Evolutionary conservation across 2,113 vertebrate species (phyloP).

Genomic region (Percina caprodes): DNA sequence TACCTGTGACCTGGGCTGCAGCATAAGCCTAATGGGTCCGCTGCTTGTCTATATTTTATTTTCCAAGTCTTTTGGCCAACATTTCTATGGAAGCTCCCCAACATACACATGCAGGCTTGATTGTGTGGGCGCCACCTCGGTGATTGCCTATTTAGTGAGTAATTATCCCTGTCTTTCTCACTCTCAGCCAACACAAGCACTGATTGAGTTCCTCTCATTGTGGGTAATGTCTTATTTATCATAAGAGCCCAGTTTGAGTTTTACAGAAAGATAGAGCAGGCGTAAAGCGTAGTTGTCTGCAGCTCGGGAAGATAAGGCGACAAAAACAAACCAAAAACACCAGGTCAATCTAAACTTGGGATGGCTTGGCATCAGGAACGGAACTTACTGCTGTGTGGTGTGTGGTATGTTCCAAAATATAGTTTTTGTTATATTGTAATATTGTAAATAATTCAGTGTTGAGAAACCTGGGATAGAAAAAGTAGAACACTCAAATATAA

Average conservation of each 20-base stretch:
- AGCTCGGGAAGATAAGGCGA: conserved; percentile 49
- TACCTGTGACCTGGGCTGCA: conserved; percentile 42
- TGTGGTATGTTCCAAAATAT: conserved; percentile 2
- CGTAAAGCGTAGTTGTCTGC: conserved; percentile 38
- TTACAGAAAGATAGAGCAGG: conserved; percentile 17
- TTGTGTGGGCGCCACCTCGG: conserved; percentile 74
- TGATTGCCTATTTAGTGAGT: conserved; percentile 82
- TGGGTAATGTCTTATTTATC: conserved; percentile 80
- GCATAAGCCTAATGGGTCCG: conserved; percentile 8
- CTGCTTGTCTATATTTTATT: conserved; percentile 34
- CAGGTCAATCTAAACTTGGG: conserved; percentile 25
- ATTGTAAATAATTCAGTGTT: not conserved
- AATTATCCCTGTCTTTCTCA: conserved; percentile 75
- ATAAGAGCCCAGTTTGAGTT: conserved; percentile 69
- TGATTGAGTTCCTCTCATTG: conserved; percentile 80
- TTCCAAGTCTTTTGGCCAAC: conserved; percentile 47
- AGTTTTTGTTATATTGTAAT: conserved; percentile 10
- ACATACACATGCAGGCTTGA: conserved; percentile 73
- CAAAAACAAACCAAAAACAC: conserved; percentile 18
- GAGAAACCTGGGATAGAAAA: not conserved
- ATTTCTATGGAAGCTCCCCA: conserved; percentile 65
- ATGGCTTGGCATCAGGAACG: conserved; percentile 29
- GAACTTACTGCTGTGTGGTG: not conserved
- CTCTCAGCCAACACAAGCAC: conserved; percentile 72
- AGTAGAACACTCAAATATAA: not conserved